A percentile compares a stretch with the other conserved stretches of the same genome.
These are phyloP conservation scores for Amphiduros pacificus DNA, from an alignment of 2,888 invertebrate species.

Conservation along the genomic window DNA sequence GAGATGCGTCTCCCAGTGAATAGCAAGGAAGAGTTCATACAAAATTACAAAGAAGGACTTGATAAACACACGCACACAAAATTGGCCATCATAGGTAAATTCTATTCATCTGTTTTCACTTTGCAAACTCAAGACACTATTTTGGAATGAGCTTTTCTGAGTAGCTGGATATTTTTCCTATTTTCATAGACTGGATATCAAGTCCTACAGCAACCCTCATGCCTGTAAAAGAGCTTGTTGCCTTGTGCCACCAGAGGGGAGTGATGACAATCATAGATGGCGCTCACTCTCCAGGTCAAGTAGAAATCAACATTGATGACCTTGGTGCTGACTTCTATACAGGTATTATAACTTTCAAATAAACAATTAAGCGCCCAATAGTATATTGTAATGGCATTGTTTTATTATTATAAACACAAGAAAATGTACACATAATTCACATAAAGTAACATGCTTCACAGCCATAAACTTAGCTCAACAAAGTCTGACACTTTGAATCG, in stretches of 20 bases:
- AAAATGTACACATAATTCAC: too few relatives aligned
- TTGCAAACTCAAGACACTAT: too few relatives aligned
- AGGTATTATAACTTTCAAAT: too few relatives aligned
- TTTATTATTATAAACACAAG: too few relatives aligned
- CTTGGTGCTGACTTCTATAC: conserved; percentile 48
- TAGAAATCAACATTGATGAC: conserved; percentile 39
- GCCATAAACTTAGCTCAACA: too few relatives aligned
- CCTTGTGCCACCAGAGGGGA: conserved; percentile 39
- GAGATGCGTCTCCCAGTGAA: conserved; percentile 11
- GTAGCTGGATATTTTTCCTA: too few relatives aligned
- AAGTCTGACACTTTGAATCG: too few relatives aligned
- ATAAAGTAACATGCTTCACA: too few relatives aligned
- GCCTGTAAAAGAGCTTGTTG: conserved; percentile 42
- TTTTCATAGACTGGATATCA: conserved; percentile 55
- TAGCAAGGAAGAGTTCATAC: conserved; percentile 11
- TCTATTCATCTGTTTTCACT: too few relatives aligned
- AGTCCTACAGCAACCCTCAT: conserved; percentile 44
- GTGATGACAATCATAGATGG: conserved; percentile 49
- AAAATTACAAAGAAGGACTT: conserved; percentile 10
- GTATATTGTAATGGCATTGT: too few relatives aligned
- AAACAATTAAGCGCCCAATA: too few relatives aligned
- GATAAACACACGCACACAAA: conserved; percentile 14
- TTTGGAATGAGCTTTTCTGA: too few relatives aligned
- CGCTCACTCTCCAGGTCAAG: conserved; percentile 52
- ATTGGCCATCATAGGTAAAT: conserved; percentile 18